A percentile compares a stretch with the other conserved stretches of the same genome.
Evolutionary conservation across 2,888 invertebrate species (phyloP).

Genomic region (Drymonia ruficornis): DNA sequence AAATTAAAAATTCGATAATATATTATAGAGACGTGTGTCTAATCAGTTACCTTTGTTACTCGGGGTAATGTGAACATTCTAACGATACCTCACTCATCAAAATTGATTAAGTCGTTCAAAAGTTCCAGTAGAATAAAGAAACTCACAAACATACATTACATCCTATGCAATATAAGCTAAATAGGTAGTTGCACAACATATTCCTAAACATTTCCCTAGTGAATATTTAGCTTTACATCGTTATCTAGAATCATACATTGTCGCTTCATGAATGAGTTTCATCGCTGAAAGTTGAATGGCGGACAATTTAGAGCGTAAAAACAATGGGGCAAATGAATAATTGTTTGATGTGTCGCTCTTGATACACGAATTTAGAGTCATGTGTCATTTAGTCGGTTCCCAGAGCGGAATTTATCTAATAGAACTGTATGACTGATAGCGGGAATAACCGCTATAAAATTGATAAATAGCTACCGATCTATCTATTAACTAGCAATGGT

Average conservation of each 20-base stretch:
- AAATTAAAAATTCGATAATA: too few species aligned
- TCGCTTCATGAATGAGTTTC: conserved; percentile 61
- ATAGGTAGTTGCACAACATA: background rate
- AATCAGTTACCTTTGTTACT: too few species aligned
- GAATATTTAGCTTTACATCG: conserved; percentile 2
- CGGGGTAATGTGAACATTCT: too few species aligned
- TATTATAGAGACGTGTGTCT: too few species aligned
- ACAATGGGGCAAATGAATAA: conserved; percentile 63
- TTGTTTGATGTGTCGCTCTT: conserved; percentile 50
- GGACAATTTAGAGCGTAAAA: conserved; percentile 74
- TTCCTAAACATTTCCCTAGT: conserved; percentile 42
- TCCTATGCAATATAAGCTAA: background rate
- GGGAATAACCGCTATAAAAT: background rate
- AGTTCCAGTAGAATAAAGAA: too few species aligned
- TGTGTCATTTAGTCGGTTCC: conserved; percentile 26
- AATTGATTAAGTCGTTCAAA: too few species aligned
- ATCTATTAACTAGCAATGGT: too few species aligned
- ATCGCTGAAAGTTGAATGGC: conserved; percentile 55
- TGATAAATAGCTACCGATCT: too few species aligned
- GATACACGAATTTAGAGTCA: conserved; percentile 30
- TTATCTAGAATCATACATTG: conserved; percentile 47
- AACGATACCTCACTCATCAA: too few species aligned
- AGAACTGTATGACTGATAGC: background rate
- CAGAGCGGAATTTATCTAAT: background rate
- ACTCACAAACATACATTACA: too few species aligned